Percentiles rank a stretch among this genome's conserved stretches.
These are phyloP conservation scores for Drosophila ezoana DNA, from an alignment of 2,888 invertebrate species.

Conservation along the genomic window DNA sequence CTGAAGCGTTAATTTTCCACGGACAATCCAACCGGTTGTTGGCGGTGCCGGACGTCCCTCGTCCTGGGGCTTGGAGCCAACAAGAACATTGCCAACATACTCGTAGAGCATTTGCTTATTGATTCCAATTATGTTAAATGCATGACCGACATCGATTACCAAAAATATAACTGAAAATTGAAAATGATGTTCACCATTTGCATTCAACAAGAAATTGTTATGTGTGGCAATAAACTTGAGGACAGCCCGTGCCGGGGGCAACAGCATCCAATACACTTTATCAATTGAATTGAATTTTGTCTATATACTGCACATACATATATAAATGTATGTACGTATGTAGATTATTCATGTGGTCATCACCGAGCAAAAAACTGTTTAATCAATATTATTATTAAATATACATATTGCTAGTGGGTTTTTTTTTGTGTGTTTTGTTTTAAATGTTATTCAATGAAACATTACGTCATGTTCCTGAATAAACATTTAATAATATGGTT, in stretches of 20 bases:
- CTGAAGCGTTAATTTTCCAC: conserved; percentile 84
- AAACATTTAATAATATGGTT: conserved; percentile 61
- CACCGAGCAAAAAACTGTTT: conserved; percentile 43
- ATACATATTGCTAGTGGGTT: conserved; percentile 16
- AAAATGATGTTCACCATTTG: conserved; percentile 40
- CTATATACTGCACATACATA: conserved; percentile 40
- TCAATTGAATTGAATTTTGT: conserved; percentile 71
- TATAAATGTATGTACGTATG: conserved; percentile 16
- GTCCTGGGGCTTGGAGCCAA: conserved; percentile 84
- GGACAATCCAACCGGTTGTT: conserved; percentile 84
- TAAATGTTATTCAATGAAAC: conserved; percentile 62
- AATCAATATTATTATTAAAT: conserved; percentile 47
- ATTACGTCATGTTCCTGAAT: conserved; percentile 76
- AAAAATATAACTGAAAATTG: conserved; percentile 77
- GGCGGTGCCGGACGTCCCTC: conserved; percentile 83
- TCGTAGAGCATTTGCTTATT: conserved; percentile 85
- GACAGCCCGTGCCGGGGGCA: conserved; percentile 51
- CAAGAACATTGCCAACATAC: conserved; percentile 84
- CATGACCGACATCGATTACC: conserved; percentile 75
- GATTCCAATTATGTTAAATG: conserved; percentile 83
- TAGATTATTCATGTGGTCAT: conserved; percentile 47
- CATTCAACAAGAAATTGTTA: conserved; percentile 41
- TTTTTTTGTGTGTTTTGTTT: conserved; percentile 21
- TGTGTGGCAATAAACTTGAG: conserved; percentile 57
- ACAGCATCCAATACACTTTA: conserved; percentile 69